phyloP scores from a whole-genome alignment of 1,140 invertebrate species.

The Eciton burchellii region DNA sequence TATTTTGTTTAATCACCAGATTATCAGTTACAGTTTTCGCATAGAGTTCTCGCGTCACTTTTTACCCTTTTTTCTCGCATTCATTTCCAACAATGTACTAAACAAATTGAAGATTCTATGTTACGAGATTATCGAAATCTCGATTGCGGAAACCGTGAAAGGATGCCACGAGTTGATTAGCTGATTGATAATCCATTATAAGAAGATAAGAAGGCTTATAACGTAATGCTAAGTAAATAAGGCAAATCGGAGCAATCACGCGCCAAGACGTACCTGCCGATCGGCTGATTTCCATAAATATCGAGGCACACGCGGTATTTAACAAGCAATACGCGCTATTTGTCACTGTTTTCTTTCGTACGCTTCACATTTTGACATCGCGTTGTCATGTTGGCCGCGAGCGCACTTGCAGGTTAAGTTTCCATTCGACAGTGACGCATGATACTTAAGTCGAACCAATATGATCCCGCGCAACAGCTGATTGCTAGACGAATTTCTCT shows the following conservation, averaged over 20 bases:
- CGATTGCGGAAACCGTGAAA: not conserved
- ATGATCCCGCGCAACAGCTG: too few species aligned
- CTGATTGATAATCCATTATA: constrained; percentile 52
- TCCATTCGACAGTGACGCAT: constrained; percentile 21
- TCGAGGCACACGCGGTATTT: not conserved
- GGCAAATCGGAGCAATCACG: not conserved
- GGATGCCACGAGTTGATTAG: not conserved
- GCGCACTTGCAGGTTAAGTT: constrained; percentile 57
- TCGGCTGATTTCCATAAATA: constrained; percentile 34
- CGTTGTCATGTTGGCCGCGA: not conserved
- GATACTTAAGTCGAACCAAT: too few species aligned
- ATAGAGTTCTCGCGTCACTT: not conserved
- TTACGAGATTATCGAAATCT: not conserved
- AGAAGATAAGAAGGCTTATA: constrained; percentile 27
- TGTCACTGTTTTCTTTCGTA: not conserved
- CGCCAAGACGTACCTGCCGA: constrained; percentile 1
- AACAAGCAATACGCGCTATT: not conserved
- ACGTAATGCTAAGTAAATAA: constrained; percentile 22
- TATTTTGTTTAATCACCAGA: constrained; percentile 1
- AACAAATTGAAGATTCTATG: not conserved
- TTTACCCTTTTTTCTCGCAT: not conserved
- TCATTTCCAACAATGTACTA: not conserved
- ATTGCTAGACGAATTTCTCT: too few species aligned
- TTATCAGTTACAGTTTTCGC: not conserved
- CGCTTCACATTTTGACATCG: constrained; percentile 10